Evolutionary conservation across 2,888 invertebrate genomes (phyloP).

Genomic region (Volucella bombylans): DNA sequence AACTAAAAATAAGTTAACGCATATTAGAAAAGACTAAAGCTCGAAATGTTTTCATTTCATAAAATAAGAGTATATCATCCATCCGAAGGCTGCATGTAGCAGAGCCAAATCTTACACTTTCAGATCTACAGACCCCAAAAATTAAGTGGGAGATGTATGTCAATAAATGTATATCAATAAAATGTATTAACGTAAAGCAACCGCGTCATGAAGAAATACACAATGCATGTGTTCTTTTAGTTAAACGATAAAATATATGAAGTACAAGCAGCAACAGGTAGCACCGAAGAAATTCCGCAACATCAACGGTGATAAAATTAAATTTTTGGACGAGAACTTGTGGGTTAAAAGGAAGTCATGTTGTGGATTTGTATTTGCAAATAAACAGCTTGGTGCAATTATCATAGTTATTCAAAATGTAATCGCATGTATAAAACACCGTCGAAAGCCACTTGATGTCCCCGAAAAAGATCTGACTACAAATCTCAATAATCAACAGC

Average conservation of each 20-base stretch:
- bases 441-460: slow-evolving; percentile 46
- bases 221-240: slow-evolving; percentile 92
- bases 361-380: slow-evolving; percentile 79
- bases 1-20: slow-evolving; percentile 42
- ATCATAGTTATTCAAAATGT: slow-evolving; percentile 79
- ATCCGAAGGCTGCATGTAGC: slow-evolving; percentile 91
- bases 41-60: slow-evolving; percentile 91
- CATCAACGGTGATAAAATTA: slow-evolving; percentile 76
- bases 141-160: slow-evolving; percentile 91
- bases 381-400: slow-evolving; percentile 76
- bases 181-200: slow-evolving; percentile 89
- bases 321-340: slow-evolving; percentile 79
- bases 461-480: slow-evolving; percentile 18
- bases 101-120: slow-evolving; percentile 93
- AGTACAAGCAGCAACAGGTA: slow-evolving; percentile 85
- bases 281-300: slow-evolving; percentile 78
- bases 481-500: slow-evolving; percentile 34
- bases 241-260: slow-evolving; percentile 92
- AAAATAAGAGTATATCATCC: slow-evolving; percentile 93
- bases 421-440: slow-evolving; percentile 79
- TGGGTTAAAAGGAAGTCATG: slow-evolving; percentile 79
- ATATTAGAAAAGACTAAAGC: not conserved
- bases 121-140: slow-evolving; percentile 91
- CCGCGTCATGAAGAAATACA: slow-evolving; percentile 92
- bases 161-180: no score